Evolutionary conservation across 2,797 vertebrate genomes (phyloP), one percentile per base, ranked within the genome.

Genomic region (Scomberomorus guttatus): DNA sequence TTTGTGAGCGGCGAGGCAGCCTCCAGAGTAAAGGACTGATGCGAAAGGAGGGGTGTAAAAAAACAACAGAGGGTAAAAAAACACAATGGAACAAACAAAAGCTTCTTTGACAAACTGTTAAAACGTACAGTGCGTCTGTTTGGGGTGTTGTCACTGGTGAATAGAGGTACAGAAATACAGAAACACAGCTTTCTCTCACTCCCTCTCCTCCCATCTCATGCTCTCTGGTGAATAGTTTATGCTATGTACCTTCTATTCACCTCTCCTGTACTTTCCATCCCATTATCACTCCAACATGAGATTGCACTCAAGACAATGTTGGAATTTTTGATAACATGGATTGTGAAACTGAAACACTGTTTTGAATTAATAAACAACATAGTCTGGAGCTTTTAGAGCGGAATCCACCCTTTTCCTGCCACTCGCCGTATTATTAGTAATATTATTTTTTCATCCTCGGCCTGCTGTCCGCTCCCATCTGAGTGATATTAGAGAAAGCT

Each of bases 331-430:
- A 95, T 95, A 95, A 95, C 94, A 95, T 18, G 83, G 89, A 92
- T 95, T 93, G 93, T 88, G 91, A 94, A 95, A 94, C 94, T 90
- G 92, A 93, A 94, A 95, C 94, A 95, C 86, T 82, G 91, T 89
- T 94, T 83, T 96, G 93, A 96, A 96, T 96, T 95, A 96, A 96
- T 96, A 96, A 96, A 95, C 95, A 93, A 92, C 92, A 72, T 46
- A 71, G 92, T 89, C 85, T 93, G 89, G 90, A 90, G 93, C 95
- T 94, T 93, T 96, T 89, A 95, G 91, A 87, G 88, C 20, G 0
- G 77, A 87, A 88, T 90, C 80, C 78, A 72, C 82, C 80, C 83
- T 87, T 93, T 93, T 87, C 82, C 71, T 72, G 48, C 77, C 34
- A 54, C 82, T 65, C 9, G 42, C 75, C 73, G 82, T 93, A 92